A percentile compares a stretch with the other conserved stretches of the same genome.
These are phyloP conservation scores for Alca torda DNA, from an alignment of 2,797 vertebrate genomes.

Conservation along the genomic window DNA sequence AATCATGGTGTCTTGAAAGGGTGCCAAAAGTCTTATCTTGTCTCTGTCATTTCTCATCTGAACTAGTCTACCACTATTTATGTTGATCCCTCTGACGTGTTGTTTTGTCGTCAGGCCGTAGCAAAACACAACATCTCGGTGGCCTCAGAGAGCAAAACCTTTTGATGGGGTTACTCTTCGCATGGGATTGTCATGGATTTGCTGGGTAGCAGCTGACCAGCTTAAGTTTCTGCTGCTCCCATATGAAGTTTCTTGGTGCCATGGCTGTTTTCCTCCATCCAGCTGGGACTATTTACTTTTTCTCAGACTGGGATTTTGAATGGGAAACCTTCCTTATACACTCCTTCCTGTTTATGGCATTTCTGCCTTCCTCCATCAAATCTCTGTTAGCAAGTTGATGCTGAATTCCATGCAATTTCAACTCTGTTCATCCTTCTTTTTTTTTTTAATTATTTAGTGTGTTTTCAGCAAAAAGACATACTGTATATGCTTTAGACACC, in stretches of 20 bases:
- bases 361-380: not conserved
- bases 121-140: not conserved
- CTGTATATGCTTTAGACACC: not conserved
- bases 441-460: not conserved
- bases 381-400: not conserved
- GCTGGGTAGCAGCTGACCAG: slow-evolving; percentile 12
- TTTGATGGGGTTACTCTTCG: not conserved
- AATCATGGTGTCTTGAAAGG: not conserved
- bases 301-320: not conserved
- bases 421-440: not conserved
- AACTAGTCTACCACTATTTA: not conserved
- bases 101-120: not conserved
- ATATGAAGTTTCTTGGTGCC: not conserved
- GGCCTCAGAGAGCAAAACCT: not conserved
- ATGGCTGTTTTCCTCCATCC: not conserved
- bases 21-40: not conserved
- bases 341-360: not conserved
- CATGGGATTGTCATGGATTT: slow-evolving; percentile 28
- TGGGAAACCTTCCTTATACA: not conserved
- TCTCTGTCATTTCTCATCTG: not conserved
- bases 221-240: not conserved
- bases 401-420: not conserved
- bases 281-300: slow-evolving; percentile 19
- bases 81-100: not conserved
- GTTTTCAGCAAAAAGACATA: not conserved